phyloP scores from a whole-genome alignment of 2,113 vertebrate genomes.

The Zonotrichia leucophrys region DNA sequence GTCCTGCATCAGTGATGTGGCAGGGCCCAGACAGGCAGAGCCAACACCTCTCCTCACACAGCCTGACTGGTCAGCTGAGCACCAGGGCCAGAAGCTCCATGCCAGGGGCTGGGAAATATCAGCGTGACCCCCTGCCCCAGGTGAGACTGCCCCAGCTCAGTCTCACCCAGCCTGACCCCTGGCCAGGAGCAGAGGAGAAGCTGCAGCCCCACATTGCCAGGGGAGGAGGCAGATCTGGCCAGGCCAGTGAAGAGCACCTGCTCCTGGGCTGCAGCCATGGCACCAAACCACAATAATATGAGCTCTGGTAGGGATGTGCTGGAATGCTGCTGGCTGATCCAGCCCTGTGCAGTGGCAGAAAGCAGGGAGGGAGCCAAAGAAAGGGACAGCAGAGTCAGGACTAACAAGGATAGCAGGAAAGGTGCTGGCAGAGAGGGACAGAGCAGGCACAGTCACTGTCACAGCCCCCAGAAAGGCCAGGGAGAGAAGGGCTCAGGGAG shows the following conservation, averaged over 20 bases:
- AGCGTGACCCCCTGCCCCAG: too few species aligned
- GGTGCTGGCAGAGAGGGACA: background rate
- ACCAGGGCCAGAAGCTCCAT: background rate
- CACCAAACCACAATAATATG: background rate
- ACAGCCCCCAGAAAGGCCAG: background rate
- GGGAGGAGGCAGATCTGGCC: background rate
- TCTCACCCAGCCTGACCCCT: background rate
- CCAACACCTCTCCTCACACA: background rate
- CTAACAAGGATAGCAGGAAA: background rate
- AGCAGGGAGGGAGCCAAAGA: background rate
- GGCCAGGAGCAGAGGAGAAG: background rate
- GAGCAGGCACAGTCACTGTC: background rate
- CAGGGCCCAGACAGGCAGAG: background rate
- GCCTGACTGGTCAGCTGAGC: accelerated
- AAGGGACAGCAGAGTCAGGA: background rate
- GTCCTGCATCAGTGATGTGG: accelerated
- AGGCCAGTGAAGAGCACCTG: background rate
- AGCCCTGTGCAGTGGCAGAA: background rate
- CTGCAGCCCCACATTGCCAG: background rate
- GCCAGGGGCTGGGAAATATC: background rate
- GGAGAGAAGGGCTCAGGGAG: background rate
- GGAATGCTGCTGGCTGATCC: background rate
- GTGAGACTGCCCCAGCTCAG: accelerated
- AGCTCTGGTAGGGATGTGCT: background rate
- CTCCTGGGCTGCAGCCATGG: background rate